Percentiles rank a stretch among this genome's conserved stretches.
Evolutionary conservation across 2,797 vertebrate species (phyloP).

Genomic region (Acrocephalus scirpaceus): DNA sequence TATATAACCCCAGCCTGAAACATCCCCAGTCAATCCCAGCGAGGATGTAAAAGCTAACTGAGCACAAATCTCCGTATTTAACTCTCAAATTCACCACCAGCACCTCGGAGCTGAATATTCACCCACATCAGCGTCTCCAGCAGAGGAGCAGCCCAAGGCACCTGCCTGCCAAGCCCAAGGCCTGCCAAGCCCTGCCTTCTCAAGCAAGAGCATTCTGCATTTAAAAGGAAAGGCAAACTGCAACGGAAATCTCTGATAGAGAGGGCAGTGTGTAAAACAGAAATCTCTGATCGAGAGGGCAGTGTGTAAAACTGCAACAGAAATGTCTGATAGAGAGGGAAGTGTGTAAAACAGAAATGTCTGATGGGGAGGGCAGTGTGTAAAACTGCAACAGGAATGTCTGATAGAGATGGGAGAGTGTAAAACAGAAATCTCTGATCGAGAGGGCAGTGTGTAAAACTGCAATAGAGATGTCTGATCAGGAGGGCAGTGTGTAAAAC

Average conservation of each 20-base stretch:
- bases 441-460: too few species aligned
- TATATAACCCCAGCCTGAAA: neutral
- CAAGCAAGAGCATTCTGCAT: neutral
- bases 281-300: too few species aligned
- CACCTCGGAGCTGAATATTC: neutral
- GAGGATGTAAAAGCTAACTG: neutral
- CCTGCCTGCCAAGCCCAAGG: neutral
- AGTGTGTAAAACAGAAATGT: too few species aligned
- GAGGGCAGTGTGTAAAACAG: neutral
- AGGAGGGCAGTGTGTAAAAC: neutral
- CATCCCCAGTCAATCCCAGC: neutral
- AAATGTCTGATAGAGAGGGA: too few species aligned
- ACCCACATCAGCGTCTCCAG: neutral
- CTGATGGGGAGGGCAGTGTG: too few species aligned
- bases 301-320: too few species aligned
- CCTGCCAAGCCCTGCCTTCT: too few species aligned
- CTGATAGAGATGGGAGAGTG: too few species aligned
- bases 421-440: too few species aligned
- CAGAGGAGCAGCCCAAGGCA: neutral
- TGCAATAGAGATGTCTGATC: too few species aligned
- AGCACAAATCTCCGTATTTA: neutral
- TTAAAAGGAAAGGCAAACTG: neutral
- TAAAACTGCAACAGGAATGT: neutral
- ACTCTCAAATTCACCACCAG: neutral
- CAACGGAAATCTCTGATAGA: accelerated